A percentile compares a stretch with the other conserved stretches of the same genome.
phyloP scores from a whole-genome alignment of 2,888 invertebrate genomes.

The Platycheirus rosarum region DNA sequence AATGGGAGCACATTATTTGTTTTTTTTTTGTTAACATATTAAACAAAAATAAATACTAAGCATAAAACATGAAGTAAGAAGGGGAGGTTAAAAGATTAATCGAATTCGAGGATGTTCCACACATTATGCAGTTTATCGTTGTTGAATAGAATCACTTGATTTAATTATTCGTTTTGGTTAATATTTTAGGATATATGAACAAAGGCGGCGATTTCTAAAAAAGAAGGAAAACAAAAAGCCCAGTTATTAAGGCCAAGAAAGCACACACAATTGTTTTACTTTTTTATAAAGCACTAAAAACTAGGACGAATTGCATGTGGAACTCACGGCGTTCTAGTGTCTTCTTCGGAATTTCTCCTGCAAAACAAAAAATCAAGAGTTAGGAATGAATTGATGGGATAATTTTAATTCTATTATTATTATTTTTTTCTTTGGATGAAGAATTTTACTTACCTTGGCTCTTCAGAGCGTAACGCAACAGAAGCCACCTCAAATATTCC shows the following conservation, averaged over 20 bases:
- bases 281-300: constrained; percentile 32
- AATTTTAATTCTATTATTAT: no score
- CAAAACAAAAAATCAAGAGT: constrained; percentile 63
- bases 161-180: constrained; percentile 18
- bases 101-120: constrained; percentile 56
- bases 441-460: constrained; percentile 78
- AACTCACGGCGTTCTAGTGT: constrained; percentile 81
- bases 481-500: constrained; percentile 94
- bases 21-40: constrained; percentile 40
- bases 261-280: constrained; percentile 39
- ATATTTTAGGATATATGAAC: constrained; percentile 62
- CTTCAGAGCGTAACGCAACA: constrained; percentile 84
- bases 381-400: neutral
- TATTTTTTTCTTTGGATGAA: no score
- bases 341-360: constrained; percentile 81
- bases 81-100: constrained; percentile 35
- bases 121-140: constrained; percentile 29
- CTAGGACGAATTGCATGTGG: constrained; percentile 23
- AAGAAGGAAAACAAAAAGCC: constrained; percentile 37
- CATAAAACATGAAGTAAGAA: constrained; percentile 24
- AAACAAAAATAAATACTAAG: constrained; percentile 21
- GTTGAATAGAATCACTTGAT: constrained; percentile 32
- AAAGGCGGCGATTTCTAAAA: constrained; percentile 74
- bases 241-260: constrained; percentile 20
- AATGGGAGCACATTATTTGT: constrained; percentile 29